Conservation (phyloP, 2,888 invertebrate genomes). For the Volucella inflata region DNA sequence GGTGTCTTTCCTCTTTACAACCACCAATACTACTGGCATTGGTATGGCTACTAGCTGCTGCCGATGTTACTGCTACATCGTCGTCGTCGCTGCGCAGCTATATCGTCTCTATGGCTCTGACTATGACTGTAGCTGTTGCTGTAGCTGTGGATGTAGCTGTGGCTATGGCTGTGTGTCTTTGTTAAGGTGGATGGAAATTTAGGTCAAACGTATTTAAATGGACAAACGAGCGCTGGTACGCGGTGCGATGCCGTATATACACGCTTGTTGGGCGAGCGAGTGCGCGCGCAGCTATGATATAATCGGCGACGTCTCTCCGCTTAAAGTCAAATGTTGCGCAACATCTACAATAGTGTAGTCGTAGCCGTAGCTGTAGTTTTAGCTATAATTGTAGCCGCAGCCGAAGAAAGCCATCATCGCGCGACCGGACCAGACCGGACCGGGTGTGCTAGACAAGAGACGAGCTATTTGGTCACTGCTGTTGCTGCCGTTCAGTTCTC, state of each 20-base stretch:
- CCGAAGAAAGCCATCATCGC: conserved; percentile 53
- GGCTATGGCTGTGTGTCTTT: conserved; percentile 56
- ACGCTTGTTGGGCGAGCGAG: conserved; percentile 22
- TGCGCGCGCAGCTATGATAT: conserved; percentile 71
- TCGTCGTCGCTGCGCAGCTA: not conserved
- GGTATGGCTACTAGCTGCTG: not conserved
- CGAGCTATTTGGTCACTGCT: conserved; percentile 68
- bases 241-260: conserved; percentile 69
- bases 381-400: conserved; percentile 22
- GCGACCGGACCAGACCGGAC: conserved; percentile 5
- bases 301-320: conserved; percentile 76
- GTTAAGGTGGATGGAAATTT: conserved; percentile 78
- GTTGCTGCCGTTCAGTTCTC: conserved; percentile 70
- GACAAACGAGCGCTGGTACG: conserved; percentile 77
- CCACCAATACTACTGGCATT: conserved; percentile 11
- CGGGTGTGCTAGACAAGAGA: conserved; percentile 66
- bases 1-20: not conserved
- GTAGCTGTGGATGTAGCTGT: conserved; percentile 21
- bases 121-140: conserved; percentile 47
- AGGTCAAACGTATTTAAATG: conserved; percentile 79
- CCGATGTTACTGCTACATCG: not conserved
- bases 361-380: conserved; percentile 36
- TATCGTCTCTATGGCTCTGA: conserved; percentile 30
- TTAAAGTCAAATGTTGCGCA: conserved; percentile 76
- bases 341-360: conserved; percentile 72